Evolutionary conservation across 1,140 invertebrate species (phyloP).

Genomic region (Panulirus ornatus): DNA sequence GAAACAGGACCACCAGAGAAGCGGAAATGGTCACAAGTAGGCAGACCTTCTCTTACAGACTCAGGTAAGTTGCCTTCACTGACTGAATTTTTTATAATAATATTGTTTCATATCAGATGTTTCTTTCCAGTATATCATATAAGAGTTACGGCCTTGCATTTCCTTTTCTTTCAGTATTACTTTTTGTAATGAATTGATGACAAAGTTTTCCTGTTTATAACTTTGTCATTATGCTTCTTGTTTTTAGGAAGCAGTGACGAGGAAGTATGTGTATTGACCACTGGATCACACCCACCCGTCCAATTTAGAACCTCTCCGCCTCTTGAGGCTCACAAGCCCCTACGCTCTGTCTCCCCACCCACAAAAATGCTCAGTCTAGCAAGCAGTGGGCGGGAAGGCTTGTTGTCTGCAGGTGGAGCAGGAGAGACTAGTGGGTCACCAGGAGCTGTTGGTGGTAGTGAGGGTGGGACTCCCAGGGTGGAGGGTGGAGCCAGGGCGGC

Average conservation of each 20-base stretch:
- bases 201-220: neutral
- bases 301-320: conserved; percentile 93
- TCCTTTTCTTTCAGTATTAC: neutral
- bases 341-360: conserved; percentile 82
- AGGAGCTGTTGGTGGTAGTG: conserved; percentile 61
- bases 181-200: neutral
- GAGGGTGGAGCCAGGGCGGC: conserved; percentile 74
- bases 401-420: conserved; percentile 76
- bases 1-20: conserved; percentile 73
- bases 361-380: conserved; percentile 69
- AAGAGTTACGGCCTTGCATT: neutral
- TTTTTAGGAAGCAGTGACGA: conserved; percentile 75
- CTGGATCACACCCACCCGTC: conserved; percentile 82
- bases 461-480: conserved; percentile 75
- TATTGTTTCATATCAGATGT: neutral
- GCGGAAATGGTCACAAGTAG: conserved; percentile 75
- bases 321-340: conserved; percentile 89
- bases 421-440: conserved; percentile 54
- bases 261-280: conserved; percentile 74
- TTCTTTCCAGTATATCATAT: neutral
- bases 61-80: conserved; percentile 53
- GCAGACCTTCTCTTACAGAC: conserved; percentile 73
- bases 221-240: neutral
- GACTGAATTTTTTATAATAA: neutral
- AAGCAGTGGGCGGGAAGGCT: conserved; percentile 71